Evolutionary conservation across 2,797 vertebrate species (phyloP).

Genomic region (Dermochelys coriacea): DNA sequence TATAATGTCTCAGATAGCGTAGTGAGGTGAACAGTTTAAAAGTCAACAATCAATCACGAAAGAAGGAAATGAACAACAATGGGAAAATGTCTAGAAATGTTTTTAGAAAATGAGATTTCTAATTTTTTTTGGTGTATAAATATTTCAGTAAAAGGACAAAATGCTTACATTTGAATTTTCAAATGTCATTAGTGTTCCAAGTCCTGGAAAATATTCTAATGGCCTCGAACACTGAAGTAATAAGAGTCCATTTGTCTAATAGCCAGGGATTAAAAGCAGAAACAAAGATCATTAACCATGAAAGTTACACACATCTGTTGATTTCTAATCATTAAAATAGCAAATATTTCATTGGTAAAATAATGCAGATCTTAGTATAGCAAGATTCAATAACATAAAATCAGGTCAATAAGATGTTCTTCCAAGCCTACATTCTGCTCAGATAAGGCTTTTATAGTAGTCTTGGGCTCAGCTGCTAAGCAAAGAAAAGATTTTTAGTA

Average conservation of each 20-base stretch:
- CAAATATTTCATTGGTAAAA: slow-evolving; percentile 40
- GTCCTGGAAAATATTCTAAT: slow-evolving; percentile 38
- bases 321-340: slow-evolving; percentile 35
- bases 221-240: slow-evolving; percentile 49
- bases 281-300: slow-evolving; percentile 63
- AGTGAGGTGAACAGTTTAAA: neutral
- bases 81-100: neutral
- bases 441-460: neutral
- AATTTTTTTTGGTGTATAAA: neutral
- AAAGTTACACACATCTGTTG: slow-evolving; percentile 61
- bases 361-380: neutral
- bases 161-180: slow-evolving; percentile 30
- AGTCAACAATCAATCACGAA: neutral
- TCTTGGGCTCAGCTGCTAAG: neutral
- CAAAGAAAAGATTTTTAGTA: neutral
- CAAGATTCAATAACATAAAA: neutral
- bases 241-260: slow-evolving; percentile 70
- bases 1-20: neutral
- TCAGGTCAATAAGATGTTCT: neutral
- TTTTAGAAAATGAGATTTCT: neutral
- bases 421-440: neutral
- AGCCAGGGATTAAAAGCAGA: slow-evolving; percentile 62
- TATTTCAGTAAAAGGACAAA: slow-evolving; percentile 21
- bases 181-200: slow-evolving; percentile 7
- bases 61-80: neutral